phyloP scores from a whole-genome alignment of 2,888 invertebrate genomes.

The Lithosia quadra region DNA sequence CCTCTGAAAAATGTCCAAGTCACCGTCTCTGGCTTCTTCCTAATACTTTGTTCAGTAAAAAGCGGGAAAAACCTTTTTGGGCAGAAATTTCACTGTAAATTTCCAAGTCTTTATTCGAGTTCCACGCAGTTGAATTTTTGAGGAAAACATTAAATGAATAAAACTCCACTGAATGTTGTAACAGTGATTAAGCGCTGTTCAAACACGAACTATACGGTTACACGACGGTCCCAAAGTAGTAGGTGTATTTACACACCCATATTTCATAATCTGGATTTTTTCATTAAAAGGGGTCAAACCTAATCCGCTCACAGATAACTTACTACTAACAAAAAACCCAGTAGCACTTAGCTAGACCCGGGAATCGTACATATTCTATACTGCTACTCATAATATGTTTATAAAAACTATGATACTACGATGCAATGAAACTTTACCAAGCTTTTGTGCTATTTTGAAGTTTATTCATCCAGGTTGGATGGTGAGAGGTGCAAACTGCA shows the following conservation, averaged over 20 bases:
- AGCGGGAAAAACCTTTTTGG: background rate
- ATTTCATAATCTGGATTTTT: too few relatives aligned
- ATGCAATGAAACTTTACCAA: too few relatives aligned
- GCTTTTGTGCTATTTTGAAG: background rate
- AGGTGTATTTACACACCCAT: too few relatives aligned
- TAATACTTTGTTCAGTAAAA: background rate
- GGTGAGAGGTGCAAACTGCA: too few relatives aligned
- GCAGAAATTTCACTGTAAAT: background rate
- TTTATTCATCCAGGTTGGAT: too few relatives aligned
- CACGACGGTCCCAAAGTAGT: too few relatives aligned
- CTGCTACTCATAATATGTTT: too few relatives aligned
- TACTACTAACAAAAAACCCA: background rate
- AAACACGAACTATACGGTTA: background rate
- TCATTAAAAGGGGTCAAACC: too few relatives aligned
- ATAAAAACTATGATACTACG: too few relatives aligned
- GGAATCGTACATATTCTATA: background rate
- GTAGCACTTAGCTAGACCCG: background rate
- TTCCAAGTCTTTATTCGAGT: background rate
- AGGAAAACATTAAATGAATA: background rate
- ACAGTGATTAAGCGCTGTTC: background rate
- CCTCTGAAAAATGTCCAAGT: background rate
- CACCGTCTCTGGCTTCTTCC: background rate
- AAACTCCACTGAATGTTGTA: background rate
- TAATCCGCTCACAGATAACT: too few relatives aligned
- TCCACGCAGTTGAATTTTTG: conserved; percentile 4